Percentiles rank a stretch among this genome's conserved stretches.
Conservation (phyloP, 2,888 invertebrate species). For the Synergus japonicus region DNA sequence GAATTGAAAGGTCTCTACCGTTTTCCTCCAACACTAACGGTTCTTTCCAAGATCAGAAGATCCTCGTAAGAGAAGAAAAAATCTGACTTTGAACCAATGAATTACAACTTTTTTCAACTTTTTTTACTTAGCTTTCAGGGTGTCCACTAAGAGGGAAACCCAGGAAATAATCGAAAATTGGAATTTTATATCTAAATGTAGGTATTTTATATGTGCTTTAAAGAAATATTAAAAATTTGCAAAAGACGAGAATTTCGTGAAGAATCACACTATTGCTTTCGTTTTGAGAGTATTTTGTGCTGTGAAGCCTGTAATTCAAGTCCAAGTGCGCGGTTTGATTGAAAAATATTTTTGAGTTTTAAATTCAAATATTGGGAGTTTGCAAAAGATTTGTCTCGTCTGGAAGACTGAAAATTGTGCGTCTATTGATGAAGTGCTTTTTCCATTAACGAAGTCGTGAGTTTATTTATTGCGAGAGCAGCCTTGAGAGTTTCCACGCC, state of each 20-base stretch:
- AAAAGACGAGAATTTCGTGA: too few species aligned
- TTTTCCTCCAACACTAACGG: background rate
- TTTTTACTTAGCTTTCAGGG: background rate
- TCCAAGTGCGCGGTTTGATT: too few species aligned
- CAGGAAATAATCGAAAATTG: too few species aligned
- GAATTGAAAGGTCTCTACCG: constrained; percentile 30
- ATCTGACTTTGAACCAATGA: background rate
- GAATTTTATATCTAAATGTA: too few species aligned
- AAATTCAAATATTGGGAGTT: background rate
- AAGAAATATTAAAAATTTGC: too few species aligned
- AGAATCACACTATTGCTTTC: too few species aligned
- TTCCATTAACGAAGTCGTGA: constrained; percentile 23
- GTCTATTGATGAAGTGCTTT: constrained; percentile 22
- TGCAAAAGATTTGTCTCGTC: background rate
- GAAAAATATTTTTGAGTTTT: background rate
- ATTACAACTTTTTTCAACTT: background rate
- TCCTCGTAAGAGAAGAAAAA: constrained; percentile 6
- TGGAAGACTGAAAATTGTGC: background rate
- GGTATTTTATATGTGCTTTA: too few species aligned
- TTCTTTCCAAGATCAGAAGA: constrained; percentile 1
- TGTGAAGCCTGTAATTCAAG: too few species aligned
- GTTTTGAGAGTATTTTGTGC: too few species aligned
- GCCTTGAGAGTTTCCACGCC: constrained; percentile 66
- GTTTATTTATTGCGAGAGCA: constrained; percentile 52
- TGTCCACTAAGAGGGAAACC: too few species aligned